These are phyloP conservation scores for Formica exsecta DNA, from an alignment of 1,140 invertebrate genomes.

Conservation along the genomic window DNA sequence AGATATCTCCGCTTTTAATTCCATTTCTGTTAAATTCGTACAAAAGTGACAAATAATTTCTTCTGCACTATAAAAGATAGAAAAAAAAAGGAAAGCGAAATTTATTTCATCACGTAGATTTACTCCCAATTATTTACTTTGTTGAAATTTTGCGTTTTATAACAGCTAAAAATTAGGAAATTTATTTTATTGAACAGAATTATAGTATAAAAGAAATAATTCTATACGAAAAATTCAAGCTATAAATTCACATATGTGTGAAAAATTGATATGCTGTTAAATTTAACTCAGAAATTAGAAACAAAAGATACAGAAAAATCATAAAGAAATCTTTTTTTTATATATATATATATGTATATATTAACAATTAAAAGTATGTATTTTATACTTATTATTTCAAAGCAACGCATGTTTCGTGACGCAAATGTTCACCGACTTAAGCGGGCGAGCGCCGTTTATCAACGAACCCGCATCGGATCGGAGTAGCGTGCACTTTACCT, in stretches of 20 bases:
- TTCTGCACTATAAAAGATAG: not conserved
- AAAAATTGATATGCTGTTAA: not conserved
- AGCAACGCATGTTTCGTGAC: not conserved
- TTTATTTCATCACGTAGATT: not conserved
- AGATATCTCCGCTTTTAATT: not conserved
- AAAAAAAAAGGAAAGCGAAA: not conserved
- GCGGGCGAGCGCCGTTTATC: slow-evolving; percentile 57
- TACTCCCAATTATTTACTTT: not conserved
- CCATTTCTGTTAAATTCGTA: not conserved
- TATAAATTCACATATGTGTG: not conserved
- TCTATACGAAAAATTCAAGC: not conserved
- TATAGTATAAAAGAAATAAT: not conserved
- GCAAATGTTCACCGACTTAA: slow-evolving; percentile 3
- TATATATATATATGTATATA: not conserved
- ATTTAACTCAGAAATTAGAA: not conserved
- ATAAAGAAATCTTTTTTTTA: no score
- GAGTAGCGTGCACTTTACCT: slow-evolving; percentile 59
- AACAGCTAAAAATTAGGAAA: not conserved
- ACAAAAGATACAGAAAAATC: not conserved
- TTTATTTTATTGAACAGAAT: not conserved
- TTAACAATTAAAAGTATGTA: not conserved
- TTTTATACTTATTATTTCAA: not conserved
- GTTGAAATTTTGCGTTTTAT: not conserved
- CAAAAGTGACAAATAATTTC: not conserved
- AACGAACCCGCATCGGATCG: slow-evolving; percentile 45